Conservation (phyloP, 2,797 vertebrate genomes). For the Balearica regulorum region DNA sequence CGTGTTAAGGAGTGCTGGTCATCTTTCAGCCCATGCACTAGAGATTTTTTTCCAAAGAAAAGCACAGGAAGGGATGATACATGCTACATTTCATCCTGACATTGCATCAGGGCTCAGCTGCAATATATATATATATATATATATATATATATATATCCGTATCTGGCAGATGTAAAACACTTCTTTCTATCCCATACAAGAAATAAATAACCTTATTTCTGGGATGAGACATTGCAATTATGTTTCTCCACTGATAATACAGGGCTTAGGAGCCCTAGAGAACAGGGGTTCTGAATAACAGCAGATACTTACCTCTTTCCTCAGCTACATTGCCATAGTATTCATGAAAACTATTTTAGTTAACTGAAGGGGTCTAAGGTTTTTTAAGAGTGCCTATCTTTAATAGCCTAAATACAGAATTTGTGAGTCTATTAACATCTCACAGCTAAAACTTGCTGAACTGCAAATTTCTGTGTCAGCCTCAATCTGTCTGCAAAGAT, state of each 20-base stretch:
- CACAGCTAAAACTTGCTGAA: not conserved
- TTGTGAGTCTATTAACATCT: not conserved
- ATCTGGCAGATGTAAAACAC: not conserved
- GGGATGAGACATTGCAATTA: not conserved
- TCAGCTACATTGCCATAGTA: not conserved
- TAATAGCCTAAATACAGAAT: not conserved
- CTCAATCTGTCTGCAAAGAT: not conserved
- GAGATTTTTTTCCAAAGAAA: not conserved
- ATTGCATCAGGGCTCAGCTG: not conserved
- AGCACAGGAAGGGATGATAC: not conserved
- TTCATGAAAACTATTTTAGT: not conserved
- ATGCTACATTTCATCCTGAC: not conserved
- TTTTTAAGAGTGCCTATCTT: not conserved
- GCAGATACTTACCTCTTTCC: not conserved
- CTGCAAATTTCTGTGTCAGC: not conserved
- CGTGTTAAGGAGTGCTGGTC: rapidly evolving
- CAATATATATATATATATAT: not conserved
- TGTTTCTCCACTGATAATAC: not conserved
- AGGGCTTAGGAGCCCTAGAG: not conserved
- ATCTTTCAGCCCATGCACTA: not conserved
- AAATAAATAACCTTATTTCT: not conserved
- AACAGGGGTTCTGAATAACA: not conserved
- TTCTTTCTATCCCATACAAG: not conserved
- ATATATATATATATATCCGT: not conserved
- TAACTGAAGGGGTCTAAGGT: not conserved